Evolutionary conservation across 2,888 invertebrate species (phyloP).

Genomic region (Lasioglossum villosulum): DNA sequence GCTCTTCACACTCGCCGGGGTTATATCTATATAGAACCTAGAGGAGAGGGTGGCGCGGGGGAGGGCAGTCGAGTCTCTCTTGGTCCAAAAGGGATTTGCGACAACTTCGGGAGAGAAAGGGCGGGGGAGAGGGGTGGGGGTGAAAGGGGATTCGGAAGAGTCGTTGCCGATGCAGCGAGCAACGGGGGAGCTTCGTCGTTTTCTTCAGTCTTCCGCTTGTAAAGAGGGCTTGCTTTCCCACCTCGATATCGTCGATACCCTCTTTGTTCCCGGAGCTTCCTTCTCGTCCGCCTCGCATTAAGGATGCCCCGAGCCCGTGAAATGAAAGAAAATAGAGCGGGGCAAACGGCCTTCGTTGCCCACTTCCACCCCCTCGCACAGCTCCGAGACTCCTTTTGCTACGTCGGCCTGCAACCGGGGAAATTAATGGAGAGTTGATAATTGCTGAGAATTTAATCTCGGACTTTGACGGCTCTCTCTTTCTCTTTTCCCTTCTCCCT

Average conservation of each 20-base stretch:
- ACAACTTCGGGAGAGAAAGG: slow-evolving; percentile 49
- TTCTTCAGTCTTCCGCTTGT: slow-evolving; percentile 56
- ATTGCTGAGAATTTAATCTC: slow-evolving; percentile 51
- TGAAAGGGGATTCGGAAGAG: slow-evolving; percentile 43
- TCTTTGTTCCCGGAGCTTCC: slow-evolving; percentile 55
- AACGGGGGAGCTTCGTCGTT: slow-evolving; percentile 46
- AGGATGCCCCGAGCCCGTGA: slow-evolving; percentile 57
- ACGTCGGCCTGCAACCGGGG: background rate
- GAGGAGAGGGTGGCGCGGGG: background rate
- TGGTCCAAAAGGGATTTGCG: slow-evolving; percentile 69
- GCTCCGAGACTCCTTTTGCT: slow-evolving; percentile 9
- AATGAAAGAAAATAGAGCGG: slow-evolving; percentile 56
- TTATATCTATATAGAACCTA: slow-evolving; percentile 24
- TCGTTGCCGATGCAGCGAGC: slow-evolving; percentile 53
- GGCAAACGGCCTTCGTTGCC: slow-evolving; percentile 31
- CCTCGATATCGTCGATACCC: slow-evolving; percentile 63
- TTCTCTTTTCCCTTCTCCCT: background rate
- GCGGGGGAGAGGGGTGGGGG: background rate
- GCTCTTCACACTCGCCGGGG: slow-evolving; percentile 51
- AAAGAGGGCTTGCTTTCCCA: slow-evolving; percentile 61
- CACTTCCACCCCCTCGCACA: background rate
- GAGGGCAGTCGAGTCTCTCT: slow-evolving; percentile 50
- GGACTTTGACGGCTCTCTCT: slow-evolving; percentile 20
- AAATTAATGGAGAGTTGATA: slow-evolving; percentile 61
- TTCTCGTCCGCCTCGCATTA: slow-evolving; percentile 51